Base-by-base conservation (phyloP, 2,888 invertebrate genomes). In the Hydraecia micacea region DNA sequence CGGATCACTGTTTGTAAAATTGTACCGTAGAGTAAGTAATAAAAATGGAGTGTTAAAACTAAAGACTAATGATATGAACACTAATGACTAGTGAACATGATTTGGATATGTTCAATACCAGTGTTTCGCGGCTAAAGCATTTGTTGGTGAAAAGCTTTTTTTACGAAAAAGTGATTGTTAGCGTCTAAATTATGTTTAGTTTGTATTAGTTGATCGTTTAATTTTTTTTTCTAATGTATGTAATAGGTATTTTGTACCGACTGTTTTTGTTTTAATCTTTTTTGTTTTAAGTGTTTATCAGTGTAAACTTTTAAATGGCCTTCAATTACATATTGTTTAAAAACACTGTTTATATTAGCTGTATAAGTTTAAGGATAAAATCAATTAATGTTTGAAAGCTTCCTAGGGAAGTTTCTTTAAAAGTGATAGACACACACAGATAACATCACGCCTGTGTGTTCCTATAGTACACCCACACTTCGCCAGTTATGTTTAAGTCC, bases 11-110 rank as follows among this genome's bases (percentile, higher is more conserved):
- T 52, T 65, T 69, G 32, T 66, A 60, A 21, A 58, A 69, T n/a
- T 32, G 1, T 49, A 18, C 75, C 75, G 60, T 46, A 58, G 58
- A 79, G 42, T 72, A 65, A 39, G 32, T 28, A 52, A 28, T 52
- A 49, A 28, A 0, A 70, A 75, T 69, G 58, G 69, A 75, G 52
- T 60, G 58, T 5, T 2, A 62, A 62, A 9, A 1, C 1, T 42
- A 8, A 63, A 52, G 3, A 55, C 25, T 25, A 55, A 55, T 9
- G 52, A 11, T 3, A 25, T 9, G 25, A 55, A 55, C 52, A 25
- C 52, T 49, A 18, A 18, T 18, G 49, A 49, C 18, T 49, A 49
- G 49, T 18, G 55, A 55, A 11, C 11, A 49, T 25, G 25, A 25
- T 25, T 55, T 55, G 4, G n/a, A n/a, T 25, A 55, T 55, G 25